phyloP scores from a whole-genome alignment of 2,797 vertebrate genomes.

The Sebastiscus albofasciatus region DNA sequence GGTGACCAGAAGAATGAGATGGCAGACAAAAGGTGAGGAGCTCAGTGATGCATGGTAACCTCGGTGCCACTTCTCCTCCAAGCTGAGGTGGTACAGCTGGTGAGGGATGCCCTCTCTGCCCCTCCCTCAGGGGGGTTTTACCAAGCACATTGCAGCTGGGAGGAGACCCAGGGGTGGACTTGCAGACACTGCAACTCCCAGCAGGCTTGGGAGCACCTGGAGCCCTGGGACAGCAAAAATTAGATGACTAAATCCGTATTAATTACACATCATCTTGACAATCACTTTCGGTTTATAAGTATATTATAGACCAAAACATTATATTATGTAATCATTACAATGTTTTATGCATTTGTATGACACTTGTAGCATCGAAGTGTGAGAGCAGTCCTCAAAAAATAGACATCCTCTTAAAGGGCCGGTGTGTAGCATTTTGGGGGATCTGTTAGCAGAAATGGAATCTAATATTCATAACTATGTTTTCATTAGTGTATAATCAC shows the following conservation, averaged over 20 bases:
- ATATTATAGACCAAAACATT: background rate
- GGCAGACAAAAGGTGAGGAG: conserved; percentile 5
- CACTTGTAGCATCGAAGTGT: background rate
- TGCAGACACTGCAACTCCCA: conserved; percentile 22
- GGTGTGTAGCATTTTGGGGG: too few relatives aligned
- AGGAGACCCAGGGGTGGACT: conserved; percentile 3
- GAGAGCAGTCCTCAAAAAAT: background rate
- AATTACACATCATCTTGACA: background rate
- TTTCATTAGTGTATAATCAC: too few relatives aligned
- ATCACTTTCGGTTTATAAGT: background rate
- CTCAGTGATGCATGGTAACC: conserved; percentile 18
- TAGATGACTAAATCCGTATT: background rate
- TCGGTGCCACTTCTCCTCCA: conserved; percentile 4
- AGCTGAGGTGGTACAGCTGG: conserved; percentile 44
- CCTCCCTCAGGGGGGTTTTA: conserved; percentile 48
- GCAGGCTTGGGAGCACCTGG: conserved; percentile 15
- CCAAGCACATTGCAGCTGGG: conserved; percentile 5
- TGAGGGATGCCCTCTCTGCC: conserved; percentile 26
- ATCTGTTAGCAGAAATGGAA: too few relatives aligned
- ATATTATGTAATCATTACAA: background rate
- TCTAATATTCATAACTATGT: too few relatives aligned
- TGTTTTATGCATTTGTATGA: background rate
- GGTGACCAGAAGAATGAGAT: conserved; percentile 10
- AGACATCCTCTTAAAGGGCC: background rate
- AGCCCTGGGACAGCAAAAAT: background rate